These are phyloP conservation scores for Danio tinwini DNA, from an alignment of 2,797 vertebrate genomes.

Conservation along the genomic window DNA sequence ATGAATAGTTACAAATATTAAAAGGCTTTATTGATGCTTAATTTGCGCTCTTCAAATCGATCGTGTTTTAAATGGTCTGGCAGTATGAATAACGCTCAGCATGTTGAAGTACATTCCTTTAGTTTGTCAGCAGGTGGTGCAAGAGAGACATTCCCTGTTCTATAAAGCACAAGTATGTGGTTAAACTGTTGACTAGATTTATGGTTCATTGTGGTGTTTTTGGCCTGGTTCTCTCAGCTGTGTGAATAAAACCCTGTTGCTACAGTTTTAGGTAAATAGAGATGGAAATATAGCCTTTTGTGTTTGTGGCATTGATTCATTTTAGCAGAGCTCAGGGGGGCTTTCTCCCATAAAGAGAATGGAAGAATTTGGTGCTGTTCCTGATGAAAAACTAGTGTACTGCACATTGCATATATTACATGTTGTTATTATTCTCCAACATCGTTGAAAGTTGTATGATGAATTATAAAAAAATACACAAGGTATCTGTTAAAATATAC, in stretches of 20 bases:
- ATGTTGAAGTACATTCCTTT: background rate
- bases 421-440: too few species aligned
- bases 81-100: background rate
- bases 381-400: background rate
- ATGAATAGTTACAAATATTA: background rate
- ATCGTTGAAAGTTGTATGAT: too few species aligned
- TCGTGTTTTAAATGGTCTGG: conserved; percentile 27
- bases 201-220: background rate
- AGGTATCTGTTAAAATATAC: too few species aligned
- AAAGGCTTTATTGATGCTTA: background rate
- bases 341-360: background rate
- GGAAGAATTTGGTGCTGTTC: too few species aligned
- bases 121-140: conserved; percentile 39
- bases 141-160: conserved; percentile 13
- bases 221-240: background rate
- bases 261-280: conserved; percentile 1
- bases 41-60: background rate
- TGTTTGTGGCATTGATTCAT: background rate
- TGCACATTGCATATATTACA: too few species aligned
- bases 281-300: conserved; percentile 5
- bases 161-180: background rate
- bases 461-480: too few species aligned
- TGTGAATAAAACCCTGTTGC: background rate
- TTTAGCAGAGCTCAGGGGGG: background rate
- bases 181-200: conserved; percentile 19